Evolutionary conservation across 2,113 vertebrate genomes (phyloP).

Genomic region (Cynocephalus volans): DNA sequence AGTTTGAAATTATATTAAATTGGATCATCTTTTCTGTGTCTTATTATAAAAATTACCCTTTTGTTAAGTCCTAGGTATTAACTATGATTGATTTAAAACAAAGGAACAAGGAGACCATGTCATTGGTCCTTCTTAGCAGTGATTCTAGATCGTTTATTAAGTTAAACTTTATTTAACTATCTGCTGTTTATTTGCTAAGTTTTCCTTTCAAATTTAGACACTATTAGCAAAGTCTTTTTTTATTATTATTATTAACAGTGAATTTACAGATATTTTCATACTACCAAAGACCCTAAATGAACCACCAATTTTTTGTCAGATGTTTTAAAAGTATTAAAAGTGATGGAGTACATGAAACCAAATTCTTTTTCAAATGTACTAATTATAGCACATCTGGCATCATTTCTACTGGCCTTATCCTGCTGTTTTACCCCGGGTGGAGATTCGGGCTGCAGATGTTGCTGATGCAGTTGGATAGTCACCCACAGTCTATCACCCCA

Average conservation of each 20-base stretch:
- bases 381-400: conserved; percentile 73
- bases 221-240: background rate
- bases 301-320: conserved; percentile 8
- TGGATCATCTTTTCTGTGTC: conserved; percentile 32
- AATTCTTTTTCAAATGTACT: conserved; percentile 59
- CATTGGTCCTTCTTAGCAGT: conserved; percentile 28
- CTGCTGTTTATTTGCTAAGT: background rate
- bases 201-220: conserved; percentile 40
- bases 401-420: conserved; percentile 14
- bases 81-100: conserved; percentile 58
- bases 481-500: conserved; percentile 54
- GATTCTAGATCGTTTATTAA: background rate
- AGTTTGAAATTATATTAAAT: conserved; percentile 38
- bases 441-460: conserved; percentile 74
- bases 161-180: conserved; percentile 13
- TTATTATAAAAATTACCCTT: conserved; percentile 47
- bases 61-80: background rate
- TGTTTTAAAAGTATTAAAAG: conserved; percentile 53
- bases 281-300: background rate
- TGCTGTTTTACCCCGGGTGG: conserved; percentile 55
- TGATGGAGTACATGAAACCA: background rate
- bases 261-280: background rate
- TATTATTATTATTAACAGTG: background rate
- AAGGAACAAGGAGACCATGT: background rate
- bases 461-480: conserved; percentile 57